These are phyloP conservation scores for Argyresthia goedartella DNA, from an alignment of 2,888 invertebrate species.

Conservation along the genomic window DNA sequence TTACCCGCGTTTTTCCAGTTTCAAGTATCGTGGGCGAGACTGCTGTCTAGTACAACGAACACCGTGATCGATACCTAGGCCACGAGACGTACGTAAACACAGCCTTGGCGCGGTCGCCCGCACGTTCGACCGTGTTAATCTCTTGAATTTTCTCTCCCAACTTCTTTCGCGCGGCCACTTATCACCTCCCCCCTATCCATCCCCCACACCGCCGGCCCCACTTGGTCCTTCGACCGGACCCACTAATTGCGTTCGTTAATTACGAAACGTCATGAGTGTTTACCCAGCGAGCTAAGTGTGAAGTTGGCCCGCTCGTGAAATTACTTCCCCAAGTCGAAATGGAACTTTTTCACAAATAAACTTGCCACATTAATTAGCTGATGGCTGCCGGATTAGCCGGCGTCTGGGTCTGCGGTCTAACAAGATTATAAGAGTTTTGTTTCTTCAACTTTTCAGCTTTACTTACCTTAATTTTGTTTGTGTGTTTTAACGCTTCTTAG, in stretches of 20 bases:
- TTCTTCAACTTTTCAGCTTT: conserved; percentile 56
- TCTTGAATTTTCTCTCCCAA: conserved; percentile 57
- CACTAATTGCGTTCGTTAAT: conserved; percentile 72
- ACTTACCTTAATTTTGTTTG: conserved; percentile 62
- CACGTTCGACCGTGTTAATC: conserved; percentile 42
- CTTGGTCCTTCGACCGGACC: conserved; percentile 52
- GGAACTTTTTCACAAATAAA: conserved; percentile 36
- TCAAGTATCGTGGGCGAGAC: too few relatives aligned
- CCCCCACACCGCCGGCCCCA: conserved; percentile 16
- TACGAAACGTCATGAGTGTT: conserved; percentile 72
- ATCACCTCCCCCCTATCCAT: conserved; percentile 43
- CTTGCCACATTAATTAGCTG: conserved; percentile 62
- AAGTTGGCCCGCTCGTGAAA: conserved; percentile 60
- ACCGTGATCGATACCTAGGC: too few relatives aligned
- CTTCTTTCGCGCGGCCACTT: conserved; percentile 64
- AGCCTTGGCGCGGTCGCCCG: conserved; percentile 9
- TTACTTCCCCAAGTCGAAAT: conserved; percentile 53
- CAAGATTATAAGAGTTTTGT: conserved; percentile 67
- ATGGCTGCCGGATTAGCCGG: conserved; percentile 61
- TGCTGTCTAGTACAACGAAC: too few relatives aligned
- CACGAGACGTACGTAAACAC: background rate
- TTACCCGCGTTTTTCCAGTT: too few relatives aligned
- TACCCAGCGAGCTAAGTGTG: conserved; percentile 68
- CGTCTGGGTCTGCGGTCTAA: conserved; percentile 55
- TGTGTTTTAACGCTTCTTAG: conserved; percentile 23